Conservation (phyloP, 1,140 invertebrate species). For the Euwallacea fornicatus region DNA sequence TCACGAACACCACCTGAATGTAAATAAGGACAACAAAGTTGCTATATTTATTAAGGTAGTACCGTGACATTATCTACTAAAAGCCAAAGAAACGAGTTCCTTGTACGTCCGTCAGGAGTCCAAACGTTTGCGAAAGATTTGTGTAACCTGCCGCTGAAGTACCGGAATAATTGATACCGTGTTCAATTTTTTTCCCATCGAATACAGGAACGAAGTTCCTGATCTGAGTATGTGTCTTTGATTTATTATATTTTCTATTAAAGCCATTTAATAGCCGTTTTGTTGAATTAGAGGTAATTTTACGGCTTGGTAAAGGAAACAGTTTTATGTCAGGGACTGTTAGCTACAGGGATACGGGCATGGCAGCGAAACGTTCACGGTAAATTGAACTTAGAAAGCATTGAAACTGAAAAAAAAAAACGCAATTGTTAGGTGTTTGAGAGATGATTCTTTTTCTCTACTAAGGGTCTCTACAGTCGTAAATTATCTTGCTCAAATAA, state of each 20-base stretch:
- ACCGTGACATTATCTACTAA: conserved; percentile 2
- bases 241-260: neutral
- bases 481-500: too few species aligned
- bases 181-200: neutral
- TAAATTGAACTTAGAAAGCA: neutral
- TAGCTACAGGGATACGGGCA: neutral
- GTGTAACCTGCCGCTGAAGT: too few species aligned
- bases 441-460: too few species aligned
- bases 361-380: neutral
- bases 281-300: neutral
- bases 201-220: neutral
- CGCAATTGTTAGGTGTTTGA: neutral
- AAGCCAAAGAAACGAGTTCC: neutral
- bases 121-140: too few species aligned
- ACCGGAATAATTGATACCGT: too few species aligned
- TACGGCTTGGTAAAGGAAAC: conserved; percentile 1
- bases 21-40: conserved; percentile 5
- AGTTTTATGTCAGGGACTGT: neutral
- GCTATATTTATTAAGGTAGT: neutral
- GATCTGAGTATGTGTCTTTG: neutral
- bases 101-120: neutral
- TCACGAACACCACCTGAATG: conserved; percentile 8
- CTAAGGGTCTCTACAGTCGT: too few species aligned
- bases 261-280: neutral
- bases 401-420: neutral